phyloP scores from a whole-genome alignment of 2,888 invertebrate genomes.

The Gordius sp. region DNA sequence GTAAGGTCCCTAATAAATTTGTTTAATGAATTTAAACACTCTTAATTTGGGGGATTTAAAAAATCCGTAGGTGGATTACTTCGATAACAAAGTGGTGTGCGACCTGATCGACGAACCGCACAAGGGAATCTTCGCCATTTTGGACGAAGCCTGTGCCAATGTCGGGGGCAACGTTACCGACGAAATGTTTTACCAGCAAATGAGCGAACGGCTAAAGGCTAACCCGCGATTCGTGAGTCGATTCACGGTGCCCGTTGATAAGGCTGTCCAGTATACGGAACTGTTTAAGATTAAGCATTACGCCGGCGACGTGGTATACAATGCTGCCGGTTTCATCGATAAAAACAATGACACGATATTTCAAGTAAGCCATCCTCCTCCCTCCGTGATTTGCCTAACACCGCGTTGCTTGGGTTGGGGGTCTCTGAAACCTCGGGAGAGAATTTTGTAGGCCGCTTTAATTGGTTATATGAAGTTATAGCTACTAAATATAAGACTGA shows the following conservation, averaged over 20 bases:
- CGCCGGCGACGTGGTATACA: slow-evolving; percentile 81
- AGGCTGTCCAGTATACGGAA: slow-evolving; percentile 30
- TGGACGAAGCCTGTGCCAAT: slow-evolving; percentile 85
- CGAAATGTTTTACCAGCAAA: slow-evolving; percentile 54
- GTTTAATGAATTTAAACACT: not conserved
- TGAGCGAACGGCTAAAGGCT: slow-evolving; percentile 57
- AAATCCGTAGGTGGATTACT: slow-evolving; percentile 47
- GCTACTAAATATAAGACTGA: no score
- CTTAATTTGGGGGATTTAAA: not conserved
- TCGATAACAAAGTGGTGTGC: slow-evolving; percentile 84
- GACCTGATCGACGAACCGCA: slow-evolving; percentile 76
- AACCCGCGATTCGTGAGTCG: slow-evolving; percentile 60
- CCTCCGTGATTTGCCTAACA: no score
- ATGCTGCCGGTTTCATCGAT: slow-evolving; percentile 64
- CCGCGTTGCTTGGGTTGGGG: no score
- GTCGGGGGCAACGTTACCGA: slow-evolving; percentile 62
- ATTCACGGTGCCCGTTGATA: slow-evolving; percentile 37
- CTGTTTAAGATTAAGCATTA: slow-evolving; percentile 47
- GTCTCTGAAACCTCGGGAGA: no score
- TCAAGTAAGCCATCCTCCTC: no score
- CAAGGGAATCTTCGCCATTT: slow-evolving; percentile 60
- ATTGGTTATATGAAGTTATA: no score
- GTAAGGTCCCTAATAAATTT: slow-evolving; percentile 19
- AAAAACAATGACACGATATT: slow-evolving; percentile 87
- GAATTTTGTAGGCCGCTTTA: no score